phyloP scores from a whole-genome alignment of 2,888 invertebrate species.

The Drosophila setosimentum region DNA sequence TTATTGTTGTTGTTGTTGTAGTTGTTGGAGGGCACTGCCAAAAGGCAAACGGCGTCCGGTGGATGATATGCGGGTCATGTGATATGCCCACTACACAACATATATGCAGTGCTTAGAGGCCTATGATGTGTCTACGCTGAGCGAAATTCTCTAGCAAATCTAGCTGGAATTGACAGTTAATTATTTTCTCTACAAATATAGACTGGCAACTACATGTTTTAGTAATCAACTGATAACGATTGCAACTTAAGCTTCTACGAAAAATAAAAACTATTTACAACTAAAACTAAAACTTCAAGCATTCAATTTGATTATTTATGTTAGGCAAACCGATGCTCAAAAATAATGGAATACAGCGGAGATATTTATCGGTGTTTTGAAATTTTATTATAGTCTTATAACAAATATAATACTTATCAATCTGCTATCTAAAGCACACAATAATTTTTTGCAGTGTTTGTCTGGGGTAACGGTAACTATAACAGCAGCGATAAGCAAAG shows the following conservation, averaged over 20 bases:
- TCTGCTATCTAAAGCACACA: background rate
- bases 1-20: constrained; percentile 25
- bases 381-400: background rate
- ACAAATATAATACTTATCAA: background rate
- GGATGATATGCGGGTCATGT: constrained; percentile 75
- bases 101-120: constrained; percentile 50
- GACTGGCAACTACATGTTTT: too few relatives aligned
- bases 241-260: background rate
- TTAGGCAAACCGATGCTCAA: background rate
- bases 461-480: constrained; percentile 49
- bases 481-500: constrained; percentile 71
- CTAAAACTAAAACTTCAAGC: background rate
- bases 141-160: constrained; percentile 21
- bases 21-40: constrained; percentile 57
- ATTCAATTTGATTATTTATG: background rate
- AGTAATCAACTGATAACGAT: background rate
- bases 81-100: constrained; percentile 42
- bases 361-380: background rate
- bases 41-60: constrained; percentile 75
- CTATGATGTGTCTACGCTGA: constrained; percentile 45
- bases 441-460: constrained; percentile 51
- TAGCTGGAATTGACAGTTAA: background rate
- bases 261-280: background rate
- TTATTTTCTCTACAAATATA: background rate
- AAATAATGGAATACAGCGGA: background rate